Base-by-base conservation (phyloP, 2,797 vertebrate species). In the Pipistrellus pipistrellus region DNA sequence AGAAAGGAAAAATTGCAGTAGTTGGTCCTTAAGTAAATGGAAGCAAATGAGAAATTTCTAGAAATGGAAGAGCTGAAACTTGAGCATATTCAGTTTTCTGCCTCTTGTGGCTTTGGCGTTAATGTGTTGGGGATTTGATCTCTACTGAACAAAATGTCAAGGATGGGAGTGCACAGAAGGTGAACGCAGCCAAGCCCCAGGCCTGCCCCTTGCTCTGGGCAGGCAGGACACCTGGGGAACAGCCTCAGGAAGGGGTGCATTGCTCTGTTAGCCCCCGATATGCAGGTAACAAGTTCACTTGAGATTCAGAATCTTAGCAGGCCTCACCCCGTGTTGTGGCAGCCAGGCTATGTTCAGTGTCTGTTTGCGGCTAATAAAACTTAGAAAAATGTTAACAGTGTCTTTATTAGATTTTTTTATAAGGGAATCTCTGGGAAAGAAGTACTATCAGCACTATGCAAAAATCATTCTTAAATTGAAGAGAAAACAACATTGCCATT, bases 401-500 rank as follows among this genome's bases (percentile, higher is more conserved):
- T 23, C 55, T 73, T 85, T 68, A 64, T 88, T 94, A 78, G 69
- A 38, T 75, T 87, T 92, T 92, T 80, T 72, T 9, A 38, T 78
- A 57, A 66, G 85, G 88, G 85, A 78, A 91, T 75, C 27, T 66
- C 38, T 69, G 71, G n/a, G 73, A 85, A 88, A 87, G 66, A 88
- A 82, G 76, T 66, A 84, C 17, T 78, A 0, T 55, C 30, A 86
- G 27, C 27, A 76, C 64, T 66, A 44, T 13, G 10, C 32, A 66
- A 69, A 81, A 66, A 14, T 51, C 41, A 82, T 82, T 20, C 27
- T 84, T 46, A 62, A 11, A 62, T 86, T 59, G 46, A 91, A 85
- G 73, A 53, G 41, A 78, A 90, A 75, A 57, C 73, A 57, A 81
- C 6, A 7, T 35, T 55, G 30, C 15, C 15, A n/a, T 64, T 64